These are phyloP conservation scores for Elachura formosa DNA, from an alignment of 2,113 vertebrate species.

Conservation along the genomic window DNA sequence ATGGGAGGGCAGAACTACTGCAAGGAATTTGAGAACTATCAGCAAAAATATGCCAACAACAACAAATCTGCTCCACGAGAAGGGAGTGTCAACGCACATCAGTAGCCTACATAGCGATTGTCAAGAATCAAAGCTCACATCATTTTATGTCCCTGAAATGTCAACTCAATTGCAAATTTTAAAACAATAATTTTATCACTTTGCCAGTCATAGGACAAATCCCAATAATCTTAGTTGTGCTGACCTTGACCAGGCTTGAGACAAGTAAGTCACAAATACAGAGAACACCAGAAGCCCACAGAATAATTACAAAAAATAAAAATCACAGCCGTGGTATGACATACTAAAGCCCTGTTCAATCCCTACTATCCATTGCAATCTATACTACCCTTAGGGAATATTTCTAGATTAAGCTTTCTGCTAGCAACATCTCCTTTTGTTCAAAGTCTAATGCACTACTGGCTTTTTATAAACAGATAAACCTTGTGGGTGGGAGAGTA, in stretches of 20 bases:
- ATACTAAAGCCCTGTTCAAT: not conserved
- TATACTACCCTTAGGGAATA: not conserved
- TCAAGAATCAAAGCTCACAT: not conserved
- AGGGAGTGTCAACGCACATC: not conserved
- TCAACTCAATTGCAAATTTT: constrained; percentile 9
- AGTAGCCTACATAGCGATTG: fast-evolving
- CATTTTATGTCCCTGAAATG: constrained; percentile 4
- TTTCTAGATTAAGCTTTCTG: not conserved
- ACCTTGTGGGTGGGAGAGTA: not conserved
- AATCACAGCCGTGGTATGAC: not conserved
- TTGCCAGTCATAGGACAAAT: not conserved
- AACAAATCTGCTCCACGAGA: not conserved
- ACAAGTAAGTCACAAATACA: not conserved
- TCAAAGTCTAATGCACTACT: not conserved
- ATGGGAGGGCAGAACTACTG: not conserved
- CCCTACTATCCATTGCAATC: not conserved
- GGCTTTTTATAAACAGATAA: not conserved
- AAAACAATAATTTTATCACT: constrained; percentile 7
- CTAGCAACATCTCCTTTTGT: not conserved
- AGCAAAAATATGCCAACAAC: not conserved
- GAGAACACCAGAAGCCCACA: not conserved
- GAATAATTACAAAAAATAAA: not conserved
- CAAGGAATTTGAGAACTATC: not conserved
- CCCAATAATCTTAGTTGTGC: not conserved
- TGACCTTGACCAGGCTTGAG: not conserved